A percentile compares a stretch with the other conserved stretches of the same genome.
These are phyloP conservation scores for Menidia beryllina DNA, from an alignment of 2,113 vertebrate genomes.

Conservation along the genomic window DNA sequence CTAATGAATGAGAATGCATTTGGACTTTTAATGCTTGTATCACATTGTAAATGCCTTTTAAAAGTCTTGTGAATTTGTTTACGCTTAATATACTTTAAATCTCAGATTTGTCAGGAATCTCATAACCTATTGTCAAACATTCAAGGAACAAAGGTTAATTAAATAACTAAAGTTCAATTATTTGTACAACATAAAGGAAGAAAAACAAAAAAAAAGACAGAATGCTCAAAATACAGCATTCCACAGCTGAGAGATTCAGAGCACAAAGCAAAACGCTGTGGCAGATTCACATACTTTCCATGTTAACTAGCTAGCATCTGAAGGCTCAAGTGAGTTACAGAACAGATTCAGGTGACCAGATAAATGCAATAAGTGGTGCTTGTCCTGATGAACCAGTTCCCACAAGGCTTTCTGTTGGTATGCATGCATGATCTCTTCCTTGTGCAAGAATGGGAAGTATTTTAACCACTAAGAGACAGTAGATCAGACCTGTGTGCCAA, in stretches of 20 bases:
- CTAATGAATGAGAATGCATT: constrained; percentile 15
- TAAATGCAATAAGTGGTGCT: constrained; percentile 27
- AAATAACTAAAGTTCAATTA: no score
- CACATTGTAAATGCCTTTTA: not conserved
- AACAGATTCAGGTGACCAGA: constrained; percentile 13
- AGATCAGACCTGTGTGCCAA: not conserved
- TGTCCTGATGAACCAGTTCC: not conserved
- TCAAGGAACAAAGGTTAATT: no score
- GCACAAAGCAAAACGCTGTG: no score
- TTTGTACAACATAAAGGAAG: no score
- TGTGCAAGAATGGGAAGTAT: no score
- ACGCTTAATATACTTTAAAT: no score
- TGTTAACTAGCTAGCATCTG: constrained; percentile 8
- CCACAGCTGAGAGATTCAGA: no score
- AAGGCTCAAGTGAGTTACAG: constrained; percentile 1
- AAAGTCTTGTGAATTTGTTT: not conserved
- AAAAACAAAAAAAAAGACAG: not conserved
- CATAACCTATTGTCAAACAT: no score
- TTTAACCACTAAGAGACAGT: not conserved
- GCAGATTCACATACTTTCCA: constrained; percentile 9
- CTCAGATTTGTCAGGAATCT: no score
- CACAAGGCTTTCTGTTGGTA: constrained; percentile 25
- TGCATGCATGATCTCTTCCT: not conserved
- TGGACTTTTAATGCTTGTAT: not conserved
- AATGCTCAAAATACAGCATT: no score